Percentiles rank a stretch among this genome's conserved stretches.
Conservation (phyloP, 2,797 vertebrate genomes). For the Alosa sapidissima region DNA sequence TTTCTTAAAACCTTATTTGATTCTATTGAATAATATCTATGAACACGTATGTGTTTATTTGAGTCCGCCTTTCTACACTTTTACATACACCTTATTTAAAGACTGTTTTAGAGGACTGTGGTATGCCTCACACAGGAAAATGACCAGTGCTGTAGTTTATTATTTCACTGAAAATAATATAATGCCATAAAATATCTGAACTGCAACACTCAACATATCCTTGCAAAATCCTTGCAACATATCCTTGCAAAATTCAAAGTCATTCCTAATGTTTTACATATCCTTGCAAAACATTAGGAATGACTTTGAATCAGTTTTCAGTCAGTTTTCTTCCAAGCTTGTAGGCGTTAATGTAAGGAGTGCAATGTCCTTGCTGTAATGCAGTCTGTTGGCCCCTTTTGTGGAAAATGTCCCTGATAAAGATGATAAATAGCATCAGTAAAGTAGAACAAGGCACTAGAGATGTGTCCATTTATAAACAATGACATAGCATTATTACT, state of each 20-base stretch:
- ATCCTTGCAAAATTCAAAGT: background rate
- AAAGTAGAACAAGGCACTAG: slow-evolving; percentile 11
- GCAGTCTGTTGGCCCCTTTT: background rate
- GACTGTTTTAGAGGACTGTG: background rate
- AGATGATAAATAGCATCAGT: background rate
- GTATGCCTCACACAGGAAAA: too few relatives aligned
- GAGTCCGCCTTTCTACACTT: background rate
- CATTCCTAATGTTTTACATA: too few relatives aligned
- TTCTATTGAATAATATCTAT: background rate
- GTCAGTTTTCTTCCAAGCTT: background rate
- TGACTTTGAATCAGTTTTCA: background rate
- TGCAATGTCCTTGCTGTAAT: background rate
- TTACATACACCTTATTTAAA: background rate
- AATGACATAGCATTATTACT: background rate
- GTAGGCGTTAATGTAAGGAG: background rate
- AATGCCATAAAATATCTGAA: background rate
- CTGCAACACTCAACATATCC: background rate
- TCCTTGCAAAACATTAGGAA: background rate
- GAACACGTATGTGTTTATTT: background rate
- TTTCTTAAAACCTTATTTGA: background rate
- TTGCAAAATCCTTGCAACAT: too few relatives aligned
- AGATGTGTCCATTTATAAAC: background rate
- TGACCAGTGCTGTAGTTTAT: too few relatives aligned
- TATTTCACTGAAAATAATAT: too few relatives aligned
- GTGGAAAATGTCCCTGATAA: background rate